Base-by-base conservation (phyloP, 1,140 invertebrate species). In the Pseudobourletiella spinata region DNA sequence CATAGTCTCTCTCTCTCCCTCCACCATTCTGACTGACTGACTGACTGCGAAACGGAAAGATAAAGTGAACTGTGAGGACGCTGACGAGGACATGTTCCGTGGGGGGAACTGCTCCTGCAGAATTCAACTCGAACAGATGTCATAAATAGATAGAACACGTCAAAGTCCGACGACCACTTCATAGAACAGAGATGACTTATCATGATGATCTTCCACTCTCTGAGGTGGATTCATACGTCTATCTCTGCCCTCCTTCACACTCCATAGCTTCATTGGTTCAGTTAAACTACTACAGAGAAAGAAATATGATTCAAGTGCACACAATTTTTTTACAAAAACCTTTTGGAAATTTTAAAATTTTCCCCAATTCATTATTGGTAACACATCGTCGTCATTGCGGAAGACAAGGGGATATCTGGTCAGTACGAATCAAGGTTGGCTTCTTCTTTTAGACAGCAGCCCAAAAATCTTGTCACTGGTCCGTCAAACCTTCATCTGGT, bases 61-160 rank as follows among this genome's bases (percentile, higher is more conserved):
- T 6, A 48, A 22, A 48, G 44, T 18, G 20, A 22, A 48, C 4
- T n/a, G n/a, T n/a, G 18, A 48, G 44, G 22, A 22, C 6, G 6
- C 22, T 8, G 44, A 22, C 6, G 18, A 16, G 26, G 30, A 42
- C 3, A 29, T 43, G 60, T 8, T 28, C 43, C 26, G 32, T 30
- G 56, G 26, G 4, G 28, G 29, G n/a, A 2, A 58, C 15, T 11
- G 6, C 22, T 3, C 4, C 24, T 52, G 35, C 26, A 15, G 29
- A 55, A 3, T 30, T 42, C 35, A 57, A 11, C 24, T 8, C 26
- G 15, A 24, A 26, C 25, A 66, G 64, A 66, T 66, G 64, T 62
- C 60, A 63, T 42, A 59, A 30, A 55, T 44, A 66, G 64, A 66
- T 66, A 66, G 50, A 57, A 62, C 64, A 66, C 64, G 60, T 65